Base-by-base conservation (phyloP, 37 sponge, comb jelly and placozoan species). In the Geodia barretti region DNA sequence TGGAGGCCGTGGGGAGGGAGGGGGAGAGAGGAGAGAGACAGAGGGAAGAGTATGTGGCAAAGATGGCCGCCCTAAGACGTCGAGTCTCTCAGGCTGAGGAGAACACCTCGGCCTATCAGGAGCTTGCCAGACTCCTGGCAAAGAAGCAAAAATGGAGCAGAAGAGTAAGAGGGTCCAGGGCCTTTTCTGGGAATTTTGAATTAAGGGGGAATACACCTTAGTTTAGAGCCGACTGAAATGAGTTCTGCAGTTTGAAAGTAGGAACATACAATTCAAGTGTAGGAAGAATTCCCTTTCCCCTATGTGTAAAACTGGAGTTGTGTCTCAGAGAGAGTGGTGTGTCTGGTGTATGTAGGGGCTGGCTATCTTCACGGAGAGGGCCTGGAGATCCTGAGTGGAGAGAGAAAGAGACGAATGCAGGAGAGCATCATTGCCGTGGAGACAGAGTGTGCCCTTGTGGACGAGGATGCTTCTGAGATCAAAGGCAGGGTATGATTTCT, bases 371-470 rank as follows among this genome's bases (percentile, higher is more conserved):
- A 64, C 37, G 68, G 64, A 35, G 83, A 37, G 31, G 75, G 67
- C 7, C 64, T 74, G 42, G 14, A 74, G 43, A 24, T 73, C 34
- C 34, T 83, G 43, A 74, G 41, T 64, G 83, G 75, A 74, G 75
- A 74, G 26, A 83, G 30, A 21, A 64, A 75, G 36, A 39, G 26
- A 41, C 9, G n/a, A 54, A 63, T 83, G 24, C 67, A 65, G 54
- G 83, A 83, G 19, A n/a, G 74, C 64, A 31, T 74, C 25, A 64
- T 39, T 25, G 66, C 66, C 5, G 37, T 43, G 8, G 66, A 83
- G 23, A 62, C 47, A 20, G 36, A 74, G 36, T 66, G 30, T 31
- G 29, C 61, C 8, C 36, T 74, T 7, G n/a, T 83, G 75, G 40
- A 41, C 9, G 65, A 74, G 34, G 83, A 83, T 24, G 64, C 66